Base-by-base conservation (phyloP, 64 coral and sea anemone species). In the Montipora sp. region DNA sequence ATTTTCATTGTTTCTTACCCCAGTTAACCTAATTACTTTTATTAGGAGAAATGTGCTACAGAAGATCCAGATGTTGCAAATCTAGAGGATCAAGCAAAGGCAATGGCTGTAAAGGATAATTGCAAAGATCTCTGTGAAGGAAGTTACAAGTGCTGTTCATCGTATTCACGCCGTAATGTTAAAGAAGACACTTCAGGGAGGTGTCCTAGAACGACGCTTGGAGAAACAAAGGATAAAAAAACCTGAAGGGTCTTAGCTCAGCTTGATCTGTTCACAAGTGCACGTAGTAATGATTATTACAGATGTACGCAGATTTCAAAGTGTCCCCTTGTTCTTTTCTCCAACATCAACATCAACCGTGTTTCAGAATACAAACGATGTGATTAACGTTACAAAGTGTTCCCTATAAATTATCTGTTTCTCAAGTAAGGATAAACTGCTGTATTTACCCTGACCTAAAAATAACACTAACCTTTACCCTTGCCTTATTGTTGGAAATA, bases 31-130 rank as follows among this genome's bases (percentile, higher is more conserved):
- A 36, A 36, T 36, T 36, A 1, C 0, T 75, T 57, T 14, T 51
- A 66, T 45, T 60, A 92, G 90, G 90, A 92, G 21, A 83, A 81
- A 46, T 12, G 61, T 73, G 80, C 90, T 59, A 18, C 24, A 83
- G 90, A 60, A 84, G 63, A 48, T 49, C 14, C 45, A 47, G 60
- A 48, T 18, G 36, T 8, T 1, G 2, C 24, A 57, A 91, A 43
- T 21, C 36, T 12, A 12, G 48, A 18, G 23, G 49, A 89, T 10
- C 55, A 60, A 43, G n/a, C 8, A 5, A n/a, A 58, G 73, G 19
- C 65, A 75, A 12, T 67, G 59, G 67, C 4, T 67, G 57, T 73
- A 63, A 75, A 82, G 53, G 48, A 75, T 2, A 3, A 75, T 4
- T 14, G 73, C 8, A 22, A 49, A 13, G 44, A 78, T 78, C 13